Evolutionary conservation across 2,888 invertebrate species (phyloP), one percentile per base, ranked within the genome.

Genomic region (Stenchaetothrips biformis): DNA sequence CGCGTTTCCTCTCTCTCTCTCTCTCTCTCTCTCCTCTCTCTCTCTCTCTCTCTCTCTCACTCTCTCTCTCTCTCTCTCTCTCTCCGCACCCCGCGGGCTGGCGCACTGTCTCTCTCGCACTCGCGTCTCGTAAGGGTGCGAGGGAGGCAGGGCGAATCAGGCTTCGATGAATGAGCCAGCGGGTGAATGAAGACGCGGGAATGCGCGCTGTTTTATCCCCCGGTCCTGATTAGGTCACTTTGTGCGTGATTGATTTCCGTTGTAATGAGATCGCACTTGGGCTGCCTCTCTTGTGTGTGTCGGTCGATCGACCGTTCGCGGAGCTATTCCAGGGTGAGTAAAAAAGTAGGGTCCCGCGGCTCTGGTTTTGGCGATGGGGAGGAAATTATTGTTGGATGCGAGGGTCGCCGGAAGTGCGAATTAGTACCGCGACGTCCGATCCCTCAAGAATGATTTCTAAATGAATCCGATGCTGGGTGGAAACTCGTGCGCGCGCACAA

Each of bases 221-320:
- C 37, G 37, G 37, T 4, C 37, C 37, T 18, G 53, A 53, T 53
- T 53, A 53, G 37, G 67, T 74, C 25, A 25, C 67, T 74, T 25
- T 21, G 18, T 18, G 13, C 13, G 21, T 74, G 67, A 74, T 74
- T 74, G 67, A 74, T 74, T 74, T 74, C 67, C 67, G 59, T 59
- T 53, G 67, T 74, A 74, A 74, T 74, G 67, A 74, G 67, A 74
- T 74, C 67, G 67, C 11, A 25, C 67, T 21, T n/a, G 21, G 67
- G 21, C 67, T 21, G 67, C 25, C 3, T 1, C n/a, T 18, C 18
- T 21, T 74, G 11, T 21, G 18, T 9, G 67, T 59, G 18, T 9
- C 59, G 59, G 59, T 18, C 18, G 59, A 59, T 18, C 18, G 59
- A 13, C 11, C 59, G 59, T 6, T 6, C 18, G 53, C 53, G 53